phyloP scores from a whole-genome alignment of 2,888 invertebrate species.

The Rotaria macrura region DNA sequence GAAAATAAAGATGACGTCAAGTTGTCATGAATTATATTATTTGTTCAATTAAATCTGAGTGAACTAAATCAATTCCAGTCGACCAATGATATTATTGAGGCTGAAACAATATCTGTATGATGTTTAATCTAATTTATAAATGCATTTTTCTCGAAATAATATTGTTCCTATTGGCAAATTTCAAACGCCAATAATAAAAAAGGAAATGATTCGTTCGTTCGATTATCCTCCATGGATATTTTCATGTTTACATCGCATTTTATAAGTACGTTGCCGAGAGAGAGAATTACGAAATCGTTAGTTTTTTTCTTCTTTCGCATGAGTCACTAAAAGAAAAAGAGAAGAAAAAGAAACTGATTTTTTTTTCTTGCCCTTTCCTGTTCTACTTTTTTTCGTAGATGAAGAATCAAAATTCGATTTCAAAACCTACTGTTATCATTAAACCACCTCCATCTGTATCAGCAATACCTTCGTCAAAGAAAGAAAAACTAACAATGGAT shows the following conservation, averaged over 20 bases:
- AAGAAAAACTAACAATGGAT: not conserved
- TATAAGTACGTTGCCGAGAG: not conserved
- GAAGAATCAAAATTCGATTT: conserved; percentile 15
- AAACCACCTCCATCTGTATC: not conserved
- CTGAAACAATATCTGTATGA: not conserved
- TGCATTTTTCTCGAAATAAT: not conserved
- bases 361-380: not conserved
- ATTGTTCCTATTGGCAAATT: not conserved
- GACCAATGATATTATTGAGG: not conserved
- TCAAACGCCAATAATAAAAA: not conserved
- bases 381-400: not conserved
- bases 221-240: not conserved
- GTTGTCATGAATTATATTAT: not conserved
- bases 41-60: not conserved
- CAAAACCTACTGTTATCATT: not conserved
- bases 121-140: not conserved
- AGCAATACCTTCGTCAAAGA: not conserved
- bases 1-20: not conserved
- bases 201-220: not conserved
- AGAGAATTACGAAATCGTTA: not conserved
- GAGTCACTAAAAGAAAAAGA: not conserved
- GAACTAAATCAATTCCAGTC: not conserved
- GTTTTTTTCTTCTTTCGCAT: not conserved
- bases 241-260: not conserved
- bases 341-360: not conserved